Conservation (phyloP, 2,797 vertebrate species). For the Sparus aurata region DNA sequence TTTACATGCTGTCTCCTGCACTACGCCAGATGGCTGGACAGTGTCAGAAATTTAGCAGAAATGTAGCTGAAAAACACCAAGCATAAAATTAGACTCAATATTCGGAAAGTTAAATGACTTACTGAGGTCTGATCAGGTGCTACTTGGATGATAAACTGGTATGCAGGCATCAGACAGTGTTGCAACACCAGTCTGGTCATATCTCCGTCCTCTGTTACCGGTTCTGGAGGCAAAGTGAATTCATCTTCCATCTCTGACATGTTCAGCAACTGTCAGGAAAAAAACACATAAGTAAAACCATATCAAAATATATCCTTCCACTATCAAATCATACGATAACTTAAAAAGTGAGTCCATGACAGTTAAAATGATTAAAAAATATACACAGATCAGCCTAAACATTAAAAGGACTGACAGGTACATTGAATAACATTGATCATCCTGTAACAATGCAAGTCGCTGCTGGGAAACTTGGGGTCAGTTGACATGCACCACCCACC, state of each 20-base stretch:
- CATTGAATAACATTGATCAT: too few species aligned
- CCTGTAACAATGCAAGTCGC: too few species aligned
- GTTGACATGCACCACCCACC: too few species aligned
- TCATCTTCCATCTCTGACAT: slow-evolving; percentile 74
- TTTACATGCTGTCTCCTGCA: too few species aligned
- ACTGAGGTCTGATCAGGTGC: slow-evolving; percentile 79
- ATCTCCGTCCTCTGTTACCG: slow-evolving; percentile 65
- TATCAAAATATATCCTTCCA: neutral
- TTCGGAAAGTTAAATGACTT: slow-evolving; percentile 22
- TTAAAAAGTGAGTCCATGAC: neutral
- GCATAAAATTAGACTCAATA: neutral
- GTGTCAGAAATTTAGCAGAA: neutral
- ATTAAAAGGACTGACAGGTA: too few species aligned
- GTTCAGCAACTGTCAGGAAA: slow-evolving; percentile 71
- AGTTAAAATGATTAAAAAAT: neutral
- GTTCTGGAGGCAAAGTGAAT: slow-evolving; percentile 58
- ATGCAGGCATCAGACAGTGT: slow-evolving; percentile 83
- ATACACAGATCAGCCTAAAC: neutral
- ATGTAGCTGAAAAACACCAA: neutral
- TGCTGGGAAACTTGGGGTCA: too few species aligned
- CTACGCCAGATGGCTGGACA: neutral
- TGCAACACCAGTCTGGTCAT: slow-evolving; percentile 77
- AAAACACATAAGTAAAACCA: neutral
- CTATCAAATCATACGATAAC: neutral
- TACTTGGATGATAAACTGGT: slow-evolving; percentile 86